Evolutionary conservation across 2,888 invertebrate genomes (phyloP).

Genomic region (Rhagium mordax): DNA sequence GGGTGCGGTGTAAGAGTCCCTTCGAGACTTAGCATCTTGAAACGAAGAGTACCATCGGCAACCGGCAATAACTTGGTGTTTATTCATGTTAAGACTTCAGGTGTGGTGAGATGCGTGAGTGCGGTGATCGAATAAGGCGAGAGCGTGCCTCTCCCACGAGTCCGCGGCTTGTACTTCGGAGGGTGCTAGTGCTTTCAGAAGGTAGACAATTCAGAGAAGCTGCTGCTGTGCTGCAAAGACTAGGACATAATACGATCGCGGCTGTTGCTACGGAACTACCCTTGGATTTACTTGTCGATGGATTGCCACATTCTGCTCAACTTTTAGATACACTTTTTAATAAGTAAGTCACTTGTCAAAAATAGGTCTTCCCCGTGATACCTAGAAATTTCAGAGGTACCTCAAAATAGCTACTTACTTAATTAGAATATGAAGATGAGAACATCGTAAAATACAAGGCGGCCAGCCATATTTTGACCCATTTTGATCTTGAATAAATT

Average conservation of each 20-base stretch:
- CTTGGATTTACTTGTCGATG: slow-evolving; percentile 89
- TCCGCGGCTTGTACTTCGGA: slow-evolving; percentile 78
- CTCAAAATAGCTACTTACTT: too few relatives aligned
- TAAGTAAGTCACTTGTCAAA: slow-evolving; percentile 71
- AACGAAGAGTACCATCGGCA: slow-evolving; percentile 17
- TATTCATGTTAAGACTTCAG: slow-evolving; percentile 58
- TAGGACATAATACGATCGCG: slow-evolving; percentile 86
- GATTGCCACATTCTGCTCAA: slow-evolving; percentile 89
- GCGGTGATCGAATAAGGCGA: slow-evolving; percentile 80
- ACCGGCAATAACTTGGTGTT: slow-evolving; percentile 19
- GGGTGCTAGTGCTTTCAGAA: slow-evolving; percentile 87
- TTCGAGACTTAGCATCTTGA: slow-evolving; percentile 14
- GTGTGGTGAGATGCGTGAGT: slow-evolving; percentile 76
- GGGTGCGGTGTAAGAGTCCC: slow-evolving; percentile 42
- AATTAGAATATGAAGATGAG: too few relatives aligned
- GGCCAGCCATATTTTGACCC: too few relatives aligned
- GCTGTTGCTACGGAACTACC: slow-evolving; percentile 86
- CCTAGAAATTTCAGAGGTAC: too few relatives aligned
- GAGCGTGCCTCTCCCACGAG: slow-evolving; percentile 77
- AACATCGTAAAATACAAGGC: too few relatives aligned
- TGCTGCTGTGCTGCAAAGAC: slow-evolving; percentile 84
- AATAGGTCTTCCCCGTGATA: too few relatives aligned
- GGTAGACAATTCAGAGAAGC: slow-evolving; percentile 93
- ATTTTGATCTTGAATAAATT: too few relatives aligned
- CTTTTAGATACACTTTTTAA: slow-evolving; percentile 87